These are phyloP conservation scores for Imbricaverruca yamaguchii DNA, from an alignment of 2,888 invertebrate species.

Conservation along the genomic window DNA sequence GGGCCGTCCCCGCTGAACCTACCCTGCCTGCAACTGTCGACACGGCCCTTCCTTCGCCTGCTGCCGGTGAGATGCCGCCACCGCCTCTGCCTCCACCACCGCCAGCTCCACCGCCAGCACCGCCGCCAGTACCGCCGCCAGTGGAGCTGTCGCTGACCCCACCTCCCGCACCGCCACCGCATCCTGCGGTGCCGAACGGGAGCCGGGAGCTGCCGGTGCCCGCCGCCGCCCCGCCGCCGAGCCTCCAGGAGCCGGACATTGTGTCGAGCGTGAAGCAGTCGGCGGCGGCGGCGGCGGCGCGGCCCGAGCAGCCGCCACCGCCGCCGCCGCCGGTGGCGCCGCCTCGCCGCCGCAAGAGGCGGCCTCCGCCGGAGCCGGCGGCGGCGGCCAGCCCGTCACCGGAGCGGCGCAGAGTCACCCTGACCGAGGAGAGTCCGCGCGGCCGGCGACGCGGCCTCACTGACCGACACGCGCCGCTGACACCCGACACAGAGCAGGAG, in stretches of 20 bases:
- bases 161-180: background rate
- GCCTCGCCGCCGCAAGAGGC: background rate
- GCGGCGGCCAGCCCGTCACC: background rate
- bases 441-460: background rate
- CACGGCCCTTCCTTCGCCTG: background rate
- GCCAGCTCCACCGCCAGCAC: background rate
- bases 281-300: background rate
- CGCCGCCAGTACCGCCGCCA: background rate
- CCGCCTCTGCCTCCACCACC: background rate
- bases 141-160: background rate
- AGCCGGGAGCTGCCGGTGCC: too few species aligned
- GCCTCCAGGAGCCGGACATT: conserved; percentile 3
- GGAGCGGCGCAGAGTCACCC: background rate
- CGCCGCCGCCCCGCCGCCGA: background rate
- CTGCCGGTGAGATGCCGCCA: conserved; percentile 57
- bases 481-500: background rate
- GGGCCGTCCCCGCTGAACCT: background rate
- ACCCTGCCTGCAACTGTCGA: background rate
- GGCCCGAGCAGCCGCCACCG: background rate
- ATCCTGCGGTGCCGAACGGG: too few species aligned
- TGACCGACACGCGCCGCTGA: background rate
- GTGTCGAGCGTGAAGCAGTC: background rate
- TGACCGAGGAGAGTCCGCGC: background rate
- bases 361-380: background rate
- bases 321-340: conserved; percentile 19